A percentile compares a stretch with the other conserved stretches of the same genome.
Evolutionary conservation across 2,113 vertebrate genomes (phyloP).

Genomic region (Cheilinus undulatus): DNA sequence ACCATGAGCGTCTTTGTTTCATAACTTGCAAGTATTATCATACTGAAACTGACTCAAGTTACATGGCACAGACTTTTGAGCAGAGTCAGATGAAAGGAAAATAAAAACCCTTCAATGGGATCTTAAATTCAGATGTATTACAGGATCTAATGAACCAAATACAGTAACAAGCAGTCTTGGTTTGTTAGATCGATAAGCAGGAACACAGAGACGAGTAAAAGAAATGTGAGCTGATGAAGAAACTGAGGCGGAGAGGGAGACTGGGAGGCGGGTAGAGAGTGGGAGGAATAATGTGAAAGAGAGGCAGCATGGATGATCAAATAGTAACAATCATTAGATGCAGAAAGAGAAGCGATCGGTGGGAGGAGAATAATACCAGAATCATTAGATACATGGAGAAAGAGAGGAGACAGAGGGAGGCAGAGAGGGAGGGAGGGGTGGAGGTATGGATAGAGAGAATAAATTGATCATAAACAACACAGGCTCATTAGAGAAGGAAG

Average conservation of each 20-base stretch:
- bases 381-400: constrained; percentile 52
- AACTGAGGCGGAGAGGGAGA: constrained; percentile 12
- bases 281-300: constrained; percentile 59
- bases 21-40: neutral
- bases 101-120: neutral
- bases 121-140: constrained; percentile 10
- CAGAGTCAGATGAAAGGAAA: neutral
- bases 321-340: constrained; percentile 57
- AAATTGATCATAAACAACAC: constrained; percentile 19
- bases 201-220: constrained; percentile 1
- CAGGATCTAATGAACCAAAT: constrained; percentile 28
- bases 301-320: constrained; percentile 48
- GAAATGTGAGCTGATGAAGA: constrained; percentile 8
- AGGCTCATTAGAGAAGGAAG: constrained; percentile 14
- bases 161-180: constrained; percentile 15
- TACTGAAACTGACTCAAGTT: neutral
- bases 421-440: neutral
- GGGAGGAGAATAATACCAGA: constrained; percentile 45
- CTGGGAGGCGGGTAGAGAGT: constrained; percentile 41
- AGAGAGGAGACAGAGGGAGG: neutral
- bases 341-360: constrained; percentile 43
- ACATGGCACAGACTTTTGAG: neutral
- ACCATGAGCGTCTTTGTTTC: neutral
- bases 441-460: constrained; percentile 32
- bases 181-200: constrained; percentile 33